These are phyloP conservation scores for Machimus rusticus DNA, from an alignment of 2,888 invertebrate genomes.

Conservation along the genomic window DNA sequence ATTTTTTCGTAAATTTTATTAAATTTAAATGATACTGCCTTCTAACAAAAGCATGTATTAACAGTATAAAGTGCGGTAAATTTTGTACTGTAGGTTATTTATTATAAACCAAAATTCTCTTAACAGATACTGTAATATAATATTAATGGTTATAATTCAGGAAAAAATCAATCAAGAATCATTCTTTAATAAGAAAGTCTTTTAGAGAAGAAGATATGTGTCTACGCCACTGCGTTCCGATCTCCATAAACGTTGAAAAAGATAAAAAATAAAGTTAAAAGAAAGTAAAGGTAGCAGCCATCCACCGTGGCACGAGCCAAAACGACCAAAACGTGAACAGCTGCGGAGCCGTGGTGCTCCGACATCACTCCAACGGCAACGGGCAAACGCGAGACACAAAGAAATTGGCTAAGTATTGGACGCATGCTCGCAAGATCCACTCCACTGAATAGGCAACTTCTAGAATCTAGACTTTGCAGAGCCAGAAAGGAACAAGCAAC, in stretches of 20 bases:
- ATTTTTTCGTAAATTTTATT: too few species aligned
- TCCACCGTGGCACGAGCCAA: slow-evolving; percentile 26
- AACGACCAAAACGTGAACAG: slow-evolving; percentile 22
- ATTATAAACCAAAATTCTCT: too few species aligned
- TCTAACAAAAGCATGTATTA: too few species aligned
- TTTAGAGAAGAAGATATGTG: not conserved
- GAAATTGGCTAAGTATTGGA: not conserved
- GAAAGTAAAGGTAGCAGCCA: not conserved
- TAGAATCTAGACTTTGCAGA: not conserved
- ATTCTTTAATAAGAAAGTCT: too few species aligned
- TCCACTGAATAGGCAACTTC: not conserved
- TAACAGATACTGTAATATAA: too few species aligned
- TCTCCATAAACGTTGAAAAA: not conserved
- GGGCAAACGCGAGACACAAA: not conserved
- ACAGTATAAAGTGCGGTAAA: too few species aligned
- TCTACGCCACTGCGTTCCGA: not conserved
- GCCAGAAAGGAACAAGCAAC: not conserved
- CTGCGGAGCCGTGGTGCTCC: not conserved
- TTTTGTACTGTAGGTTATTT: too few species aligned
- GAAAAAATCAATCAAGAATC: too few species aligned
- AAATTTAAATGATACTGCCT: too few species aligned
- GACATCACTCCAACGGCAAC: slow-evolving; percentile 22
- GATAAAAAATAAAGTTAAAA: not conserved
- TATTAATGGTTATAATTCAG: too few species aligned
- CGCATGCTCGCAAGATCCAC: not conserved